These are phyloP conservation scores for Drosophila nebulosa DNA, from an alignment of 1,140 invertebrate species.

Conservation along the genomic window DNA sequence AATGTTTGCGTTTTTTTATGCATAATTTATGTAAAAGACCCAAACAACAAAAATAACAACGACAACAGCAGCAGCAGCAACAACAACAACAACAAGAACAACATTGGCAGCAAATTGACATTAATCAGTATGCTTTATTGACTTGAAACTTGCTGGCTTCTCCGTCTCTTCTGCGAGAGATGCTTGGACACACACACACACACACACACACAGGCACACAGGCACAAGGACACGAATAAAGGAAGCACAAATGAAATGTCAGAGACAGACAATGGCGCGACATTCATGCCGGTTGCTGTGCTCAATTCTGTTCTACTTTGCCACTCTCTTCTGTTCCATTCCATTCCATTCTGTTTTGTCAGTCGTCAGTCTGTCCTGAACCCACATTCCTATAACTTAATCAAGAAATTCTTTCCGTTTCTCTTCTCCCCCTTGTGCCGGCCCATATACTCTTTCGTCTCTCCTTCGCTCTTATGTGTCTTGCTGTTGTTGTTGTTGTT, in stretches of 20 bases:
- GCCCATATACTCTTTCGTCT: no score
- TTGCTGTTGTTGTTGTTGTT: constrained; percentile 1
- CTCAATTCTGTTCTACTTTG: not conserved
- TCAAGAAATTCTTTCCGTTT: constrained; percentile 67
- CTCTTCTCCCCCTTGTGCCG: not conserved
- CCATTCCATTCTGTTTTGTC: constrained; percentile 26
- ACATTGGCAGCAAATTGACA: constrained; percentile 53
- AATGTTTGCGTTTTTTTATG: constrained; percentile 53
- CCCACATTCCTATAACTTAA: constrained; percentile 69
- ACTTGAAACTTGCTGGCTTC: constrained; percentile 23
- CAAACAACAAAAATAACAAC: constrained; percentile 20
- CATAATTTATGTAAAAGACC: constrained; percentile 64
- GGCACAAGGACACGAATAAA: not conserved
- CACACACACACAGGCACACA: not conserved
- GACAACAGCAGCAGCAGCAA: constrained; percentile 27
- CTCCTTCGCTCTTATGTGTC: not conserved
- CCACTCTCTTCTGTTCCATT: not conserved
- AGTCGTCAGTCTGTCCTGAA: constrained; percentile 5
- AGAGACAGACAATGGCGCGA: constrained; percentile 12
- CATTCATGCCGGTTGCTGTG: constrained; percentile 36
- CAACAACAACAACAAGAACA: constrained; percentile 21
- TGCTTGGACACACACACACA: constrained; percentile 5
- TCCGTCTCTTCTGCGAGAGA: not conserved
- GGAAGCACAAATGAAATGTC: constrained; percentile 5
- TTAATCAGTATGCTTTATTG: constrained; percentile 67